These are phyloP conservation scores for Trichonephila clavipes DNA, from an alignment of 1,140 invertebrate genomes.

Conservation along the genomic window DNA sequence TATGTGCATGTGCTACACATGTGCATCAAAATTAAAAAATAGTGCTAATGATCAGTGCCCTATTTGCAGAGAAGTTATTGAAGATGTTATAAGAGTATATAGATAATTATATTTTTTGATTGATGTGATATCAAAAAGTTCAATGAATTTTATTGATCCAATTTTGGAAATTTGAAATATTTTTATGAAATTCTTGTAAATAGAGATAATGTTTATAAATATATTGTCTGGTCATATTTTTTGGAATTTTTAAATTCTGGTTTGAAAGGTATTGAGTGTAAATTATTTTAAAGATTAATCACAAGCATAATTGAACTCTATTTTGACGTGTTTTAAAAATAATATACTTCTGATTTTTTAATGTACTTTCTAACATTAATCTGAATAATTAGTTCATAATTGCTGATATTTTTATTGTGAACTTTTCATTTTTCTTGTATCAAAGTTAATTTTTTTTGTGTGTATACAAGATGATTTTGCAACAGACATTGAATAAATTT, in stretches of 20 bases:
- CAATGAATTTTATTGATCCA: background rate
- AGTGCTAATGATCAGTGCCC: constrained; percentile 93
- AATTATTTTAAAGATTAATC: too few relatives aligned
- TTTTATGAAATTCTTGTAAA: background rate
- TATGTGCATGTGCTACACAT: constrained; percentile 99
- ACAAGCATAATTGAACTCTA: too few relatives aligned
- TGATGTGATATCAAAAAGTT: background rate
- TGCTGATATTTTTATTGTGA: too few relatives aligned
- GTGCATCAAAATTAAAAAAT: constrained; percentile 92
- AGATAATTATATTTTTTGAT: constrained; percentile 81
- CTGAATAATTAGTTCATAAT: too few relatives aligned
- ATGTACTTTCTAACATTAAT: too few relatives aligned
- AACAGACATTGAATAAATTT: too few relatives aligned
- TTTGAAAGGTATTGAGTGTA: too few relatives aligned
- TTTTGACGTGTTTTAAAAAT: too few relatives aligned
- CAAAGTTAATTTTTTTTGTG: too few relatives aligned
- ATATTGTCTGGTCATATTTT: constrained; percentile 1
- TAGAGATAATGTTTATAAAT: background rate
- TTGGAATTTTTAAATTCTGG: background rate
- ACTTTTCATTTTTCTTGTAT: too few relatives aligned
- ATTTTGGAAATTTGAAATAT: background rate
- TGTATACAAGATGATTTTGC: too few relatives aligned
- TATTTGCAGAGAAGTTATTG: constrained; percentile 94
- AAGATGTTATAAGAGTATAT: constrained; percentile 97
- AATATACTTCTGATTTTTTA: too few relatives aligned